Base-by-base conservation (phyloP, 2,888 invertebrate species). In the Nebria brevicollis region DNA sequence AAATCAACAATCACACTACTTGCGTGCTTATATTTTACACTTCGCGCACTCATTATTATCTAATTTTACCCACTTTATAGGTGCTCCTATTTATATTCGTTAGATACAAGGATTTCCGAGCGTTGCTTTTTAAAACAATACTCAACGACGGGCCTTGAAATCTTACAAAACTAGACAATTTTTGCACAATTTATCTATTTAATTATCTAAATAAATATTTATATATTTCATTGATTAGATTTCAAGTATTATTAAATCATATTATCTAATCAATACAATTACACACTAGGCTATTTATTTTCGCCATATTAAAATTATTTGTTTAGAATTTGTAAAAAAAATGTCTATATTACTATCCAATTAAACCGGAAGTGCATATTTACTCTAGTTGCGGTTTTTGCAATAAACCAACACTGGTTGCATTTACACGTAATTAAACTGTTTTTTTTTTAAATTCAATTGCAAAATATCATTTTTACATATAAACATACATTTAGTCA, bases 31-130 rank as follows among this genome's bases (percentile, higher is more conserved):
- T 8, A 54, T 54, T 54, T 54, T 54, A 54, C 54, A 54, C 54
- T 54, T 54, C 54, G 54, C 54, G 54, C 54, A 54, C 54, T 54
- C 54, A 54, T 54, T 54, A 54, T 54, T 54, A 54, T 54, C 54
- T 54, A 54, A 54, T 8, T 34, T 34, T 34, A 34, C 34, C 34
- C 34, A 34, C 5, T 34, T 34, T 34, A 34, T 34, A 5, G 5
- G 34, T 34, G 34, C 5, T 34, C 34, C 34, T 34, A 34, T 34
- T 34, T 54, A 54, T 54, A 54, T 11, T 54, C 54, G 54, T 54
- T 11, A 54, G 11, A 13, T 54, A 6, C 54, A 54, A 54, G 54
- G 54, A 11, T 54, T 54, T 11, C 34, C 2, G 34, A 34, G 5
- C 34, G 34, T 0, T 34, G 34, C 34, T 34, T 54, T 7, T 54